Evolutionary conservation across 2,888 invertebrate species (phyloP).

Genomic region (Ophion slaviceki): DNA sequence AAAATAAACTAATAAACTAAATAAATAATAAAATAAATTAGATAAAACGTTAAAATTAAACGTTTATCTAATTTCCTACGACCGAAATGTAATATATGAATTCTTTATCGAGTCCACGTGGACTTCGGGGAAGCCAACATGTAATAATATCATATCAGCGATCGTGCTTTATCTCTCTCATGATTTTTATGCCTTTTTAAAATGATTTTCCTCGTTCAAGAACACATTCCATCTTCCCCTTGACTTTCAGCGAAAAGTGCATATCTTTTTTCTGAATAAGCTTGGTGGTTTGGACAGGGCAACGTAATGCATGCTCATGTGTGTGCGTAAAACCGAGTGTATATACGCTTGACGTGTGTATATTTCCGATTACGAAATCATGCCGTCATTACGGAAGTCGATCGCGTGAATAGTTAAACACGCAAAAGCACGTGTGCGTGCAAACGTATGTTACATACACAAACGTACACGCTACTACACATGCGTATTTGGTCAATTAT

Average conservation of each 20-base stretch:
- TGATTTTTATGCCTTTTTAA: not conserved
- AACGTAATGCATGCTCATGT: conserved; percentile 44
- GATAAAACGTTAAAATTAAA: not conserved
- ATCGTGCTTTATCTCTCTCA: not conserved
- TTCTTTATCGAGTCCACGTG: not conserved
- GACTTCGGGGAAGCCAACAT: not conserved
- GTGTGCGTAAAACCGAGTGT: not conserved
- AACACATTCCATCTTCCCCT: not conserved
- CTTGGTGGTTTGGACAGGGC: conserved; percentile 38
- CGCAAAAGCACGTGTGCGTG: conserved; percentile 9
- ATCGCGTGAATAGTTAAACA: conserved; percentile 33
- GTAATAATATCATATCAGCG: not conserved
- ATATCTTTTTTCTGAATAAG: conserved; percentile 15
- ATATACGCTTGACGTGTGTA: not conserved
- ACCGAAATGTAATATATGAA: not conserved
- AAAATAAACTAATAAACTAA: too few relatives aligned
- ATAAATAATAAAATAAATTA: too few relatives aligned
- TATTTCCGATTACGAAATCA: conserved; percentile 56
- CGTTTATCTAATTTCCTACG: not conserved
- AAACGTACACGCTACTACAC: not conserved
- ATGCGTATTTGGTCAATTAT: conserved; percentile 16
- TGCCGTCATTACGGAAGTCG: conserved; percentile 59
- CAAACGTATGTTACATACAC: not conserved
- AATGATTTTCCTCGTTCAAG: not conserved
- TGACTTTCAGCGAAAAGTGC: not conserved